Evolutionary conservation across 2,888 invertebrate species (phyloP).

Genomic region (Athalia rosae): DNA sequence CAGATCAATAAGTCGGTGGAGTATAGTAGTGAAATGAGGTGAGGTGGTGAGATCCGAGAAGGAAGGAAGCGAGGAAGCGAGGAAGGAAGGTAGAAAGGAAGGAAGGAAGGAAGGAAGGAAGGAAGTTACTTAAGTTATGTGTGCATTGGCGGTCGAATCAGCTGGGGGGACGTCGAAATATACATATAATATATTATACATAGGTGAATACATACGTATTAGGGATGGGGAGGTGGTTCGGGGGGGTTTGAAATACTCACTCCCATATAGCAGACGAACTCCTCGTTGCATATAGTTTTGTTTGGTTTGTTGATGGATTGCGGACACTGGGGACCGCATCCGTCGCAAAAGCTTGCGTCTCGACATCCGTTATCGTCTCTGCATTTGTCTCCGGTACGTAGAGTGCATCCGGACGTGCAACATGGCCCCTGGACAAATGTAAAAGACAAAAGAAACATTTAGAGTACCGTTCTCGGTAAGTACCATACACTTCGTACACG

Average conservation of each 20-base stretch:
- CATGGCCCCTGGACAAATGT: constrained; percentile 85
- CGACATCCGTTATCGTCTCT: constrained; percentile 94
- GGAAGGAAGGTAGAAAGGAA: no score
- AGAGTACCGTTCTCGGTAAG: neutral
- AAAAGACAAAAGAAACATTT: constrained; percentile 5
- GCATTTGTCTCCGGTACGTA: constrained; percentile 90
- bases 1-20: constrained; percentile 45
- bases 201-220: constrained; percentile 23
- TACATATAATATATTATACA: constrained; percentile 19
- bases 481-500: no score
- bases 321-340: constrained; percentile 91
- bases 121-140: no score
- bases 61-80: no score
- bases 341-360: constrained; percentile 92
- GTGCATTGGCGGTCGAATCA: no score
- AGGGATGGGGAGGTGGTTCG: neutral
- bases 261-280: constrained; percentile 96
- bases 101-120: no score
- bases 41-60: no score
- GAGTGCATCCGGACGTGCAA: constrained; percentile 88
- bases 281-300: constrained; percentile 95
- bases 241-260: constrained; percentile 75
- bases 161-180: no score
- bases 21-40: constrained; percentile 21
- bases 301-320: constrained; percentile 92